Percentiles rank a stretch among this genome's conserved stretches.
phyloP scores from a whole-genome alignment of 2,797 vertebrate species.

The Anguilla pacifica region DNA sequence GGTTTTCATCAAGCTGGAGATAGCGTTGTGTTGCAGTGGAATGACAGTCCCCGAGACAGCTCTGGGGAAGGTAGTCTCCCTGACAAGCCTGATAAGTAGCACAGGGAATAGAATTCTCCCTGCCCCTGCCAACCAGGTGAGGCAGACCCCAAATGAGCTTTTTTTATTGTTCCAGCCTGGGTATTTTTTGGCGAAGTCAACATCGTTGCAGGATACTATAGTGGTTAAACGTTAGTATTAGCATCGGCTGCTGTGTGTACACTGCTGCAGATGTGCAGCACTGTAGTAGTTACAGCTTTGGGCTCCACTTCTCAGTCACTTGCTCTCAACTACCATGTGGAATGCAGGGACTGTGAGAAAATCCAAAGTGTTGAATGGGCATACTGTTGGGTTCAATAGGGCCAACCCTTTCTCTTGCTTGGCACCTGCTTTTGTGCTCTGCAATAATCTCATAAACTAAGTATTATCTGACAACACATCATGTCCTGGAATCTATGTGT shows the following conservation, averaged over 20 bases:
- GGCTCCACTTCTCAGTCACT: slow-evolving; percentile 1
- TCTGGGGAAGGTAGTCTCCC: background rate
- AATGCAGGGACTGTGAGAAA: background rate
- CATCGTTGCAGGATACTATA: background rate
- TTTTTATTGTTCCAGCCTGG: background rate
- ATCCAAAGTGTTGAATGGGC: background rate
- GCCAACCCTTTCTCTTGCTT: background rate
- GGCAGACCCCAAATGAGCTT: background rate
- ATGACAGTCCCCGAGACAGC: slow-evolving; percentile 14
- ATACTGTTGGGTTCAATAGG: background rate
- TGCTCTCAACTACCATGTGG: no score
- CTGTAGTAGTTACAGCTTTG: background rate
- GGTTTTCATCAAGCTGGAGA: slow-evolving; percentile 15
- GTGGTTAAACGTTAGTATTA: background rate
- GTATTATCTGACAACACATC: background rate
- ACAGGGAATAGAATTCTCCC: slow-evolving; percentile 11
- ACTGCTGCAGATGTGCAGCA: background rate
- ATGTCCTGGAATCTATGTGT: background rate
- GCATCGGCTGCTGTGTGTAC: background rate
- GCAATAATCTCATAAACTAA: background rate
- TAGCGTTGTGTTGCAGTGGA: background rate
- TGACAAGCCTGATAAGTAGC: background rate
- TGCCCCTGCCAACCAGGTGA: background rate
- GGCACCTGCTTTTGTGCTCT: background rate
- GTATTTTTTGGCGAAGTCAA: background rate